phyloP scores from a whole-genome alignment of 2,113 vertebrate species.

The Paradisaea rubra region DNA sequence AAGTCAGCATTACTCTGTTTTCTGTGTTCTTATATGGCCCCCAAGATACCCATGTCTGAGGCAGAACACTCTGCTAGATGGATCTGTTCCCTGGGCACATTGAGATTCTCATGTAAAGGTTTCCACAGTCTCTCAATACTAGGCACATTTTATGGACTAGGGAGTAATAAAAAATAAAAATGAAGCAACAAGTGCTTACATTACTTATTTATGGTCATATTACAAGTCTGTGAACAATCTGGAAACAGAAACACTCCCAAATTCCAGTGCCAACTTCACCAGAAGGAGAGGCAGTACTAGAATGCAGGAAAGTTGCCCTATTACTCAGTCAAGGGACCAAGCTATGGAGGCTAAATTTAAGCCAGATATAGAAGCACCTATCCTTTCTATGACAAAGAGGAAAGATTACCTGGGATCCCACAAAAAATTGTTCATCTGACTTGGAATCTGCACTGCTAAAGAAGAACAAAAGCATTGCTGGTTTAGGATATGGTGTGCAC shows the following conservation, averaged over 20 bases:
- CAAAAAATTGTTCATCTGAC: not conserved
- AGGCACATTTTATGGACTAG: not conserved
- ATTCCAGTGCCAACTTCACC: not conserved
- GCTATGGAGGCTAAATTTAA: not conserved
- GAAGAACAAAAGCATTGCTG: not conserved
- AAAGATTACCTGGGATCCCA: not conserved
- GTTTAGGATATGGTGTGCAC: not conserved
- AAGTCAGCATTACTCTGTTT: not conserved
- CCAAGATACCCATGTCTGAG: not conserved
- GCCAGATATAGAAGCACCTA: not conserved
- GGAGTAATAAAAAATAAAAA: not conserved
- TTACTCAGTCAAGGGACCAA: not conserved
- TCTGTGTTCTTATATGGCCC: not conserved
- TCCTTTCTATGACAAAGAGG: not conserved
- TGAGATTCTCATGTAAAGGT: not conserved
- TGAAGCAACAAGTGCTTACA: not conserved
- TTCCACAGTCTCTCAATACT: not conserved
- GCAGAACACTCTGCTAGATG: not conserved
- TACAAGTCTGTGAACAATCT: not conserved
- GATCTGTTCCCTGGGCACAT: not conserved
- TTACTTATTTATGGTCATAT: not conserved
- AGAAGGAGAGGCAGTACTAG: not conserved
- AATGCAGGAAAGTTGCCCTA: not conserved
- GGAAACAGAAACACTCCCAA: conserved; percentile 6
- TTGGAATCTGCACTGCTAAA: not conserved